Evolutionary conservation across 2,888 invertebrate species (phyloP).

Genomic region (Ormyrus rosae): DNA sequence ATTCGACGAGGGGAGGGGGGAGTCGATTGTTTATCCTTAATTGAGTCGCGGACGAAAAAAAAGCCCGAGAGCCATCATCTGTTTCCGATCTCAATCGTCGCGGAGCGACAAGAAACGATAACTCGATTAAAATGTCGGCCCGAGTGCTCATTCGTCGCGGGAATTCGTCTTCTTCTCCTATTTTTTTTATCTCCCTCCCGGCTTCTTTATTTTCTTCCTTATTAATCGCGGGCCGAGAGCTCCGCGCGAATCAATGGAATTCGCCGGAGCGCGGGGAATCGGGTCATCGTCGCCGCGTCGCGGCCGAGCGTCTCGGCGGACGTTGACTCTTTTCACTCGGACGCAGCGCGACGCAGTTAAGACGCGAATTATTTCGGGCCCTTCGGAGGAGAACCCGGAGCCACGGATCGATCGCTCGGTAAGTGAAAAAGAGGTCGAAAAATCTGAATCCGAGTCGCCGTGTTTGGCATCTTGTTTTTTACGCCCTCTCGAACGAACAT

Average conservation of each 20-base stretch:
- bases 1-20: too few species aligned
- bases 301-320: conserved; percentile 21
- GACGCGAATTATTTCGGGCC: neutral
- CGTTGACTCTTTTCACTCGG: conserved; percentile 23
- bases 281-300: conserved; percentile 12
- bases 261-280: conserved; percentile 13
- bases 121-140: conserved; percentile 34
- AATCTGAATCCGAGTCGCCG: too few species aligned
- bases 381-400: neutral
- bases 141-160: neutral
- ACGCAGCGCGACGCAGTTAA: neutral
- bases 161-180: neutral
- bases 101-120: conserved; percentile 4
- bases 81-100: conserved; percentile 9
- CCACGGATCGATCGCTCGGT: neutral
- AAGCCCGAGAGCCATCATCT: too few species aligned
- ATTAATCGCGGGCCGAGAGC: conserved; percentile 19
- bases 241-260: conserved; percentile 28
- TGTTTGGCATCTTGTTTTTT: too few species aligned
- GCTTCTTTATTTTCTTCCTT: neutral
- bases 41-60: neutral
- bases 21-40: neutral
- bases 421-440: too few species aligned
- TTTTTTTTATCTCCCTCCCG: neutral
- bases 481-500: too few species aligned